Base-by-base conservation (phyloP, 2,888 invertebrate species). In the Teleogryllus oceanicus region DNA sequence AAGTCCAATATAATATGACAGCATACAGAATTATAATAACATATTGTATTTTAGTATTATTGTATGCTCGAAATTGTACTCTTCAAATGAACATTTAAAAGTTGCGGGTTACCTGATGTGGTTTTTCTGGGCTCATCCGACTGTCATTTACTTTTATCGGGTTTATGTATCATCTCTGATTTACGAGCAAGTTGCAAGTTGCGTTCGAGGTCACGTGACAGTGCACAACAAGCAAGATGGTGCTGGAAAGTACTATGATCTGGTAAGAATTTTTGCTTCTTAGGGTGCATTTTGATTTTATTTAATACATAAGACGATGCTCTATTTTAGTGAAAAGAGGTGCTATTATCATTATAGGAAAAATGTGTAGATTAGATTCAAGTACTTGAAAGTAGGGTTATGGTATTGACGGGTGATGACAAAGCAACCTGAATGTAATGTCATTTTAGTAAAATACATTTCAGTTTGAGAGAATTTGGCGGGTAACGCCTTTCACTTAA, bases 221-320 rank as follows among this genome's bases (percentile, higher is more conserved):
- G 62, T 62, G n/a, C 62, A 62, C 62, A 62, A 62, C 62, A 62
- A 16, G 37, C 86, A 95, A 93, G 90, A 97, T 98, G 97, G 97
- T 97, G 87, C 90, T 98, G 84, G 97, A 98, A 92, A 98, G 97
- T 93, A 98, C 97, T 87, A 96, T 98, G 94, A 96, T 98, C 88
- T 98, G 97, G 94, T 95, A 89, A 91, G 90, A 84, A 37, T 37
- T 37, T 37, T 4, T 5, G 37, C 37, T 5, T 8, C 5, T 37
- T 37, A 1, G 0, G 5, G 37, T 37, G 37, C 37, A 37, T 37
- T 37, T 37, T 37, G 37, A 5, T 37, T 37, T 37, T 37, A 37
- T 37, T 37, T 37, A 37, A 37, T 8, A 37, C 37, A 1, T 8
- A 37, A 37, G 37, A 8, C 37, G 37, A 37, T 37, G 37, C 37